Evolutionary conservation across 1,140 invertebrate species (phyloP), one percentile per base, ranked within the genome.

Genomic region (Lordiphosa stackelbergi): DNA sequence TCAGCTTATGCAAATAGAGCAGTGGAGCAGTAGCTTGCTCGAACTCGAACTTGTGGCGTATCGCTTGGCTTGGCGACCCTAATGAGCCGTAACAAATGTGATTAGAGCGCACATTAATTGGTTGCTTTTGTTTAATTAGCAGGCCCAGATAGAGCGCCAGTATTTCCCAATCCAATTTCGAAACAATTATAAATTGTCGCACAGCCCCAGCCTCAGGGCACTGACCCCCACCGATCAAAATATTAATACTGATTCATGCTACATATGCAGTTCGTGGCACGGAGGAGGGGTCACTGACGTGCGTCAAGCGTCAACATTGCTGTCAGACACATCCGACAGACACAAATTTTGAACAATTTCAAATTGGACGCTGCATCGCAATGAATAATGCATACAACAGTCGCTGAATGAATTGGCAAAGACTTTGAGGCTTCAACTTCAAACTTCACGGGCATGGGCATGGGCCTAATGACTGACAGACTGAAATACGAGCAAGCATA

Each of bases 31-130:
- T 36, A 60, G 53, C 72, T 54, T 54, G 66, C 61, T 52, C 65
- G 57, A 66, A 68, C 75, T 74, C 22, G 52, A 68, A 59, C 41
- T 57, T 66, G 47, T 34, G 40, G 66, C 59, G 75, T 81, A 75
- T 75, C 75, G 71, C 75, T 42, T 53, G 41, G 45, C n/a, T 31
- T 36, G 22, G 69, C 69, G 69, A 56, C 53, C 61, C 54, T 73
- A 78, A 81, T 71, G 68, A 79, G 75, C 77, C 78, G 66, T 79
- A 63, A 55, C 73, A 57, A 79, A 81, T 69, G 58, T 68, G 75
- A 79, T 79, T 79, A 79, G 68, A 75, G 63, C 56, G 56, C 53
- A 68, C 69, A 71, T 74, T 79, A 81, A 81, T 81, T 79, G 75
- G 38, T 60, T 57, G 66, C 52, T 61, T 31, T 68, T 74, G 75